These are phyloP conservation scores for Oenanthe oenanthe DNA, from an alignment of 2,113 vertebrate species.

Conservation along the genomic window DNA sequence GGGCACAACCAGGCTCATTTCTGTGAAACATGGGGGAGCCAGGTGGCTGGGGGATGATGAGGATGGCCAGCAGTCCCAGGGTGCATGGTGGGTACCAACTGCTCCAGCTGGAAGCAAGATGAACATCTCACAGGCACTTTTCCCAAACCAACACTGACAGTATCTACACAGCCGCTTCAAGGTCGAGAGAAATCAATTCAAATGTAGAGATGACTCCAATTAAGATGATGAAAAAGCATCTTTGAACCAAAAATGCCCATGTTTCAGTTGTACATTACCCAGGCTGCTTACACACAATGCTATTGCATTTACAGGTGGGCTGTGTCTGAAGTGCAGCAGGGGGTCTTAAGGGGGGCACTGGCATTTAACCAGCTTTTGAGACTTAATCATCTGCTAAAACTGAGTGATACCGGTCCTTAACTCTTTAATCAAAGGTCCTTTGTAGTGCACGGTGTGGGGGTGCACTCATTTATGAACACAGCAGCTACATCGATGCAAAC, in stretches of 20 bases:
- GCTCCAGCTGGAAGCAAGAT: background rate
- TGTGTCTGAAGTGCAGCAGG: background rate
- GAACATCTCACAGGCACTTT: background rate
- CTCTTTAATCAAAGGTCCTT: conserved; percentile 17
- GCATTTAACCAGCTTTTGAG: conserved; percentile 20
- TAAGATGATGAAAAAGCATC: background rate
- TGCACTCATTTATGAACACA: background rate
- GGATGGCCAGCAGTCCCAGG: background rate
- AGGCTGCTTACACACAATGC: background rate
- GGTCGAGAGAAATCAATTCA: background rate
- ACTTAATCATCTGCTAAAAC: background rate
- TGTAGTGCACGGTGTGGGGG: background rate
- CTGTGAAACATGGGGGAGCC: background rate
- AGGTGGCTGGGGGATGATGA: background rate
- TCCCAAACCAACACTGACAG: background rate
- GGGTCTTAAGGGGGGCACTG: background rate
- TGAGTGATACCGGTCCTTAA: background rate
- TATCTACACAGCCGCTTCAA: background rate
- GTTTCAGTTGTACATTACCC: background rate
- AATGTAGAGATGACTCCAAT: background rate
- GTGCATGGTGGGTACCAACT: rapidly evolving
- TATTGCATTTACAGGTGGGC: background rate
- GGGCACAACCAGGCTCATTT: background rate
- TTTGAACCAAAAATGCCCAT: background rate
- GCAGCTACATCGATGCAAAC: conserved; percentile 1